These are phyloP conservation scores for Gari tellinella DNA, from an alignment of 2,888 invertebrate species.

Conservation along the genomic window DNA sequence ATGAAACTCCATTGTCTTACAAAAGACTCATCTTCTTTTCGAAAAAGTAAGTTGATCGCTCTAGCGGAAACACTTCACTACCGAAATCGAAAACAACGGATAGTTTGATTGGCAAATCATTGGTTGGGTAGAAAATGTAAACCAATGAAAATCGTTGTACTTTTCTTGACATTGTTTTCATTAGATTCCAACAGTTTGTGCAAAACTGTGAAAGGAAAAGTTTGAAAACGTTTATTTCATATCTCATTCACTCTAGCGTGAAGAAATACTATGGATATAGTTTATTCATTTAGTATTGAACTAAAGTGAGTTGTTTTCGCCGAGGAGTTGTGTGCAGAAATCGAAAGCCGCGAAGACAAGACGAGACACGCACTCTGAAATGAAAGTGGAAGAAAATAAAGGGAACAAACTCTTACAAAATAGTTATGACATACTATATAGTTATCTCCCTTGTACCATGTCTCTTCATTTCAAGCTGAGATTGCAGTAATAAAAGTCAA, in stretches of 20 bases:
- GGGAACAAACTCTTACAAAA: neutral
- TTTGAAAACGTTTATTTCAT: neutral
- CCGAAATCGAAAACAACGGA: constrained; percentile 33
- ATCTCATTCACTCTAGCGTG: neutral
- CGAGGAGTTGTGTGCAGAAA: neutral
- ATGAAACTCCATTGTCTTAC: too few species aligned
- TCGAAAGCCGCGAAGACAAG: constrained; percentile 19
- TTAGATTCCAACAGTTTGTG: constrained; percentile 36
- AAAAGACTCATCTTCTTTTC: too few species aligned
- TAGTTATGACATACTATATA: too few species aligned
- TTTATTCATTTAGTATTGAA: too few species aligned
- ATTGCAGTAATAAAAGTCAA: too few species aligned
- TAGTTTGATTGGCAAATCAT: constrained; percentile 45
- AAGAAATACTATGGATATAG: too few species aligned
- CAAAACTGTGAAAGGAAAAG: neutral
- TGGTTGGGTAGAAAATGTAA: constrained; percentile 12
- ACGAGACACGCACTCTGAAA: constrained; percentile 14
- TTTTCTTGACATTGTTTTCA: constrained; percentile 61
- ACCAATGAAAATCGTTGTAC: constrained; percentile 55
- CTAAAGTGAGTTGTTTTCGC: neutral
- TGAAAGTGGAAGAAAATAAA: constrained; percentile 7
- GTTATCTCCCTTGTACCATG: too few species aligned
- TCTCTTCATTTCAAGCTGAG: too few species aligned
- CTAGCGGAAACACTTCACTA: constrained; percentile 59
- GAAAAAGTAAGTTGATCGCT: constrained; percentile 13